Conservation (phyloP, 2,113 vertebrate genomes). For the Herpailurus yagouaroundi region DNA sequence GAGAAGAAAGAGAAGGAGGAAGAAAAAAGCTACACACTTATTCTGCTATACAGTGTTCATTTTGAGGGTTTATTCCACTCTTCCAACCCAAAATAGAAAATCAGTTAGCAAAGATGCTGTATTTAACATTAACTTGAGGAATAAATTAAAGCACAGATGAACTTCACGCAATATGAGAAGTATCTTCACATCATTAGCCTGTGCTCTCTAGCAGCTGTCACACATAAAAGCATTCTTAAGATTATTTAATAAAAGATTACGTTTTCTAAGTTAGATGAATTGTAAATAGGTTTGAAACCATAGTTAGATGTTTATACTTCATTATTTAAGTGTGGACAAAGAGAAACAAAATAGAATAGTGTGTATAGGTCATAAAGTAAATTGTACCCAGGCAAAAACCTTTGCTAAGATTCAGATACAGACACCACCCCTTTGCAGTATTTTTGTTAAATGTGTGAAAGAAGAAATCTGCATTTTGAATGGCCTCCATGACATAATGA, state of each 20-base stretch:
- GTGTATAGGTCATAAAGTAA: not conserved
- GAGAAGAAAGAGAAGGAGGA: not conserved
- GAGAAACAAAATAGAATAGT: not conserved
- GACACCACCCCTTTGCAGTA: not conserved
- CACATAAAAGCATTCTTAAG: conserved; percentile 71
- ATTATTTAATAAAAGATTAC: conserved; percentile 53
- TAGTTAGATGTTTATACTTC: not conserved
- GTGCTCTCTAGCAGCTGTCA: conserved; percentile 53
- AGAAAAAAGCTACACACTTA: not conserved
- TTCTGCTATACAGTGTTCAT: not conserved
- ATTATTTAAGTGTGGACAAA: conserved; percentile 1
- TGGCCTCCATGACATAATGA: not conserved
- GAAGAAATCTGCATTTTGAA: not conserved
- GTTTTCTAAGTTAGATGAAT: conserved; percentile 46
- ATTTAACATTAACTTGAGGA: conserved; percentile 29
- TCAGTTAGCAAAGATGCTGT: not conserved
- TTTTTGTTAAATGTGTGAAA: not conserved
- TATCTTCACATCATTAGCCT: conserved; percentile 11
- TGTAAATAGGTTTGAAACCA: not conserved
- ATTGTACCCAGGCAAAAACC: not conserved
- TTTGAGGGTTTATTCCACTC: not conserved
- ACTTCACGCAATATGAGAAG: conserved; percentile 10
- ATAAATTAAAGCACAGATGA: not conserved
- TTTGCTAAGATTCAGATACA: not conserved
- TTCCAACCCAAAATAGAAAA: not conserved